phyloP scores from a whole-genome alignment of 2,797 vertebrate genomes.

The Halcyon chelicuti region DNA sequence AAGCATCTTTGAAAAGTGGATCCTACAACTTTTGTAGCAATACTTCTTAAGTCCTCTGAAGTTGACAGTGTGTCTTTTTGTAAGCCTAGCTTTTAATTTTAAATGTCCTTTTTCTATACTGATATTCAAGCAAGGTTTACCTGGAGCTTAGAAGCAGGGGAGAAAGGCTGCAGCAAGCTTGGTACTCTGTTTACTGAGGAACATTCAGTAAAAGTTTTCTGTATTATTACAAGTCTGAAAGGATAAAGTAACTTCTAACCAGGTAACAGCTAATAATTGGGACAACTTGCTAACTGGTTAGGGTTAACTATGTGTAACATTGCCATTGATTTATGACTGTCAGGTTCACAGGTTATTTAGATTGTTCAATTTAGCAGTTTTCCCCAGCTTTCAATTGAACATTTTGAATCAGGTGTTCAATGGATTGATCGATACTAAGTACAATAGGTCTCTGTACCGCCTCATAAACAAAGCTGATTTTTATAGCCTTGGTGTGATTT shows the following conservation, averaged over 20 bases:
- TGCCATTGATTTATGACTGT: slow-evolving; percentile 40
- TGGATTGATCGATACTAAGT: slow-evolving; percentile 48
- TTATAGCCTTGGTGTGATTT: slow-evolving; percentile 49
- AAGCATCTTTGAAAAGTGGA: not conserved
- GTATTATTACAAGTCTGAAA: not conserved
- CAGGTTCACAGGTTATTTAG: slow-evolving; percentile 36
- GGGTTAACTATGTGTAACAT: slow-evolving; percentile 39
- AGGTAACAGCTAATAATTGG: slow-evolving; percentile 12
- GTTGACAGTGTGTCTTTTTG: not conserved
- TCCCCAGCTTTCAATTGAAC: slow-evolving; percentile 40
- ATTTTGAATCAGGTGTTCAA: slow-evolving; percentile 58
- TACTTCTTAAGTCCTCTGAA: not conserved
- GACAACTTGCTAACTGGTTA: slow-evolving; percentile 48
- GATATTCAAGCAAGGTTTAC: not conserved
- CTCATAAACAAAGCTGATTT: slow-evolving; percentile 62
- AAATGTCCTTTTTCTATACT: not conserved
- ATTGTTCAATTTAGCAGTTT: slow-evolving; percentile 53
- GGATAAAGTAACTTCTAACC: not conserved
- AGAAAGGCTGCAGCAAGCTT: not conserved
- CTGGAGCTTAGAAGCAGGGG: not conserved
- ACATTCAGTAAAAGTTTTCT: not conserved
- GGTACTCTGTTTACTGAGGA: not conserved
- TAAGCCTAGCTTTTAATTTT: not conserved
- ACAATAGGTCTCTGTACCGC: slow-evolving; percentile 50
- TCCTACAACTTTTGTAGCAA: not conserved